These are phyloP conservation scores for Cryptotis parvus DNA, from an alignment of 2,113 vertebrate genomes.

Conservation along the genomic window DNA sequence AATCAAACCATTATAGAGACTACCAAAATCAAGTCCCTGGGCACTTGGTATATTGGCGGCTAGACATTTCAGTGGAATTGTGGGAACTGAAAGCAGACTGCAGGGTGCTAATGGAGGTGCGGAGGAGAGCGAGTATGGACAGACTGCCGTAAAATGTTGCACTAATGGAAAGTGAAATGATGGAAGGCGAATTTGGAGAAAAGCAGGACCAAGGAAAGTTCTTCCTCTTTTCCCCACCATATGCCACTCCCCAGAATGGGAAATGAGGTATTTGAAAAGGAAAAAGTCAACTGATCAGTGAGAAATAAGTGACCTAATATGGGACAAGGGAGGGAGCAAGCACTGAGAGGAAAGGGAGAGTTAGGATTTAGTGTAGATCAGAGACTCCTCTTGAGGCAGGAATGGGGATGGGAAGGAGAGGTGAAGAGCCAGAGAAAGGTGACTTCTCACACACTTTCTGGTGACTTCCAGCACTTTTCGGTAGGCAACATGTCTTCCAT, in stretches of 20 bases:
- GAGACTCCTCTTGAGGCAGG: background rate
- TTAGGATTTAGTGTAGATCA: background rate
- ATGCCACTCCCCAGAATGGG: background rate
- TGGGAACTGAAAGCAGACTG: background rate
- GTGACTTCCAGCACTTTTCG: background rate
- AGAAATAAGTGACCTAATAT: slow-evolving; percentile 20
- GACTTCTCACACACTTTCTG: slow-evolving; percentile 1
- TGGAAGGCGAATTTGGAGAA: background rate
- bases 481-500: background rate
- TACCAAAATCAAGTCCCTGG: background rate
- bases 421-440: background rate
- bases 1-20: background rate
- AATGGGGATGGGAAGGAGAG: background rate
- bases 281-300: background rate
- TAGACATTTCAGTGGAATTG: background rate
- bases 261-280: background rate
- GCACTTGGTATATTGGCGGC: background rate
- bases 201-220: background rate
- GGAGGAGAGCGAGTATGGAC: background rate
- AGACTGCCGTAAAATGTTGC: background rate
- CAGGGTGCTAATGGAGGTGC: background rate
- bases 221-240: background rate
- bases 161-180: background rate
- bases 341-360: background rate
- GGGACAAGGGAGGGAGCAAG: background rate